Conservation (phyloP, 2,888 invertebrate species). For the Watsonalla cultraria region DNA sequence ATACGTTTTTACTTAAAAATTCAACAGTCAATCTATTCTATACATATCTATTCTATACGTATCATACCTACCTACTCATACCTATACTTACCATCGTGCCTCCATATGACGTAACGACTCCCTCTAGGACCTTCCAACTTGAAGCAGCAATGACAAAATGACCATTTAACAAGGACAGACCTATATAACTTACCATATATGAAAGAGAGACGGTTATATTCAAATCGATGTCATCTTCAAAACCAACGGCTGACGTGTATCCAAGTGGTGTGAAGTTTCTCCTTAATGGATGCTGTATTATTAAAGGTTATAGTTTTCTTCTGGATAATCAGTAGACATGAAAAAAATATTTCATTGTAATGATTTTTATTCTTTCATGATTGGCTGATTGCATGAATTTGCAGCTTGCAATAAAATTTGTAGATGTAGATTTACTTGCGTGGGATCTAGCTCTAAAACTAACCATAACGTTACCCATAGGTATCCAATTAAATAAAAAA, state of each 20-base stretch:
- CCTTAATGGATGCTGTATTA: constrained; percentile 8
- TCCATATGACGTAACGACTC: constrained; percentile 62
- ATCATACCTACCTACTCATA: constrained; percentile 29
- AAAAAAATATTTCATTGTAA: not conserved
- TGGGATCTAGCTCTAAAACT: no score
- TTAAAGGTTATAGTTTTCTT: constrained; percentile 4
- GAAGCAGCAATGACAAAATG: constrained; percentile 50
- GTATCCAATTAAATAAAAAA: no score
- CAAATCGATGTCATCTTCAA: constrained; percentile 65
- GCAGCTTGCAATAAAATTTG: no score
- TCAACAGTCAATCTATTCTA: not conserved
- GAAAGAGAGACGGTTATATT: constrained; percentile 65
- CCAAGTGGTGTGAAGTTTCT: constrained; percentile 55
- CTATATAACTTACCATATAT: constrained; percentile 59
- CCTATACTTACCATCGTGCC: constrained; percentile 49
- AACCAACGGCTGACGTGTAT: constrained; percentile 60
- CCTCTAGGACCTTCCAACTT: constrained; percentile 54
- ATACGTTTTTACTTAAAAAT: not conserved
- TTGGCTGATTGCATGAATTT: no score
- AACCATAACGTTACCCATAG: no score
- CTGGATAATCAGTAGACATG: constrained; percentile 3
- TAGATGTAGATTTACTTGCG: no score
- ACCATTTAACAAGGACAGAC: constrained; percentile 54
- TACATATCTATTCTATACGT: constrained; percentile 9
- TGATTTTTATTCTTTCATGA: no score